Evolutionary conservation across 2,888 invertebrate species (phyloP).

Genomic region (Suillia variegata): DNA sequence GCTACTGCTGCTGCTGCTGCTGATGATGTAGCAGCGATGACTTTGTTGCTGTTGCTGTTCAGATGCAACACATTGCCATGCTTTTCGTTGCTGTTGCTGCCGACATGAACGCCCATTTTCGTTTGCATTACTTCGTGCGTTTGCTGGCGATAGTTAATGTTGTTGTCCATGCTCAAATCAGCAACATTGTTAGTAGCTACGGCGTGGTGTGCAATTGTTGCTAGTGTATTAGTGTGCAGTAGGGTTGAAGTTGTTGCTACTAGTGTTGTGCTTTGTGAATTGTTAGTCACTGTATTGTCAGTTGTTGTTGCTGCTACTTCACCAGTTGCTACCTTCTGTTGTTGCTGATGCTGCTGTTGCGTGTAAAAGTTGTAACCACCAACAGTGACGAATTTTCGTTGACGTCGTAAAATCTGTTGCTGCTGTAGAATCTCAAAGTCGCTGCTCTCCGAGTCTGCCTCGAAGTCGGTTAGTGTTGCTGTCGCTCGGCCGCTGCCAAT

Average conservation of each 20-base stretch:
- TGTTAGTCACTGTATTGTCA: constrained; percentile 13
- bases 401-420: constrained; percentile 31
- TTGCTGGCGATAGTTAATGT: constrained; percentile 9
- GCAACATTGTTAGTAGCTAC: constrained; percentile 9
- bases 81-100: no score
- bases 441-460: constrained; percentile 67
- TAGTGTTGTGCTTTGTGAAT: constrained; percentile 3
- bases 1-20: constrained; percentile 3
- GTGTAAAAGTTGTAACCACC: constrained; percentile 4
- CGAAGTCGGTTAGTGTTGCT: constrained; percentile 63
- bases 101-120: not conserved
- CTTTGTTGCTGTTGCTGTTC: constrained; percentile 12
- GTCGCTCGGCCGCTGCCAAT: constrained; percentile 25
- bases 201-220: constrained; percentile 10
- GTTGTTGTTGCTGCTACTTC: constrained; percentile 13
- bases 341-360: constrained; percentile 7
- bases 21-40: not conserved
- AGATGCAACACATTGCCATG: not conserved
- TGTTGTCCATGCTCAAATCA: constrained; percentile 9
- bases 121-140: constrained; percentile 7
- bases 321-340: not conserved
- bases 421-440: constrained; percentile 61
- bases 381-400: constrained; percentile 21
- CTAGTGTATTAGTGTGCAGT: not conserved
- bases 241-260: no score